Conservation (phyloP, 2,888 invertebrate species). For the Stictocephala bisonia region DNA sequence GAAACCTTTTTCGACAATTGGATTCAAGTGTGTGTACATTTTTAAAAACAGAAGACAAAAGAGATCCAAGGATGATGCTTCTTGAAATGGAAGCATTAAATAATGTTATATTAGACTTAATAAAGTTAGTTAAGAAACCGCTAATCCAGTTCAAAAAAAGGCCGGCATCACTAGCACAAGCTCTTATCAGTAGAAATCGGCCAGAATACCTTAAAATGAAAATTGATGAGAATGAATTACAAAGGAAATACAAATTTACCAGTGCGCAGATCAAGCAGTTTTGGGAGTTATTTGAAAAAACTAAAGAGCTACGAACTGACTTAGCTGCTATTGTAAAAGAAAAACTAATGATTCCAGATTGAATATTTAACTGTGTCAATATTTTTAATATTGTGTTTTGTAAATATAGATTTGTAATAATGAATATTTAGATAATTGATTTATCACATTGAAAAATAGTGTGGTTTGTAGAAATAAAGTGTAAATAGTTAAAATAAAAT, state of each 20-base stretch:
- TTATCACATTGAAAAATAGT: too few relatives aligned
- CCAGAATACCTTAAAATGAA: conserved; percentile 15
- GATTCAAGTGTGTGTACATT: conserved; percentile 12
- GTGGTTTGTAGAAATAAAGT: too few relatives aligned
- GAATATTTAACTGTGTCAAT: background rate
- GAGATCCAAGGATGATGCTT: conserved; percentile 25
- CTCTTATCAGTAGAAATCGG: conserved; percentile 15
- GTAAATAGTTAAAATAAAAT: too few relatives aligned
- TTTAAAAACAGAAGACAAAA: conserved; percentile 29
- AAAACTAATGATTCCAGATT: conserved; percentile 19
- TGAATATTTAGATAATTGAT: too few relatives aligned
- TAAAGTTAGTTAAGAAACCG: conserved; percentile 26
- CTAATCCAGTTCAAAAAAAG: conserved; percentile 23
- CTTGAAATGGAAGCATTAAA: conserved; percentile 31
- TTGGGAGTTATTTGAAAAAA: background rate
- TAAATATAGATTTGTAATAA: too few relatives aligned
- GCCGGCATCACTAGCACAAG: conserved; percentile 19
- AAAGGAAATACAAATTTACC: conserved; percentile 25
- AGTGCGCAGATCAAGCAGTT: conserved; percentile 8
- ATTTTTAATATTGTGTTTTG: background rate
- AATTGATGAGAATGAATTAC: conserved; percentile 17
- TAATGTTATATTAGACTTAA: conserved; percentile 21
- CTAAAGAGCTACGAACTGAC: background rate
- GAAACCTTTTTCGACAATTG: conserved; percentile 22
- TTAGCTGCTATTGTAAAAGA: conserved; percentile 11